These are phyloP conservation scores for Spisula subtruncata DNA, from an alignment of 2,888 invertebrate species.

Conservation along the genomic window DNA sequence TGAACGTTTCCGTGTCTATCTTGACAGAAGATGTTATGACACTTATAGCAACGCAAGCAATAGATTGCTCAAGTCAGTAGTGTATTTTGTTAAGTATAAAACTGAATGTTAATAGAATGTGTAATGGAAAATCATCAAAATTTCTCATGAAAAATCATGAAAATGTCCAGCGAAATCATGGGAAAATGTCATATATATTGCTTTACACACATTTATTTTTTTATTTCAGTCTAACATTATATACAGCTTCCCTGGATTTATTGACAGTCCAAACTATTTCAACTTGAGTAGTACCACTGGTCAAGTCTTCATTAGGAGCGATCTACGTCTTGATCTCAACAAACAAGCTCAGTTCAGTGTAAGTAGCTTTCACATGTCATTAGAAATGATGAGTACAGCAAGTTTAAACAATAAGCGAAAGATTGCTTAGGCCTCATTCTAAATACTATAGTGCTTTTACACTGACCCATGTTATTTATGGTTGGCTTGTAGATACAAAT, in stretches of 20 bases:
- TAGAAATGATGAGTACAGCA: no score
- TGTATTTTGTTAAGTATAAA: no score
- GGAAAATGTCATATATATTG: not conserved
- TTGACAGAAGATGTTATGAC: no score
- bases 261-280: constrained; percentile 81
- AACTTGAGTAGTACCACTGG: constrained; percentile 74
- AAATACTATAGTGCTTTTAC: no score
- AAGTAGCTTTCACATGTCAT: constrained; percentile 34
- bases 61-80: no score
- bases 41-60: no score
- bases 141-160: not conserved
- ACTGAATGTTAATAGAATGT: no score
- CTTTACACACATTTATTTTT: not conserved
- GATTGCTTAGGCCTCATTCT: no score
- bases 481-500: no score
- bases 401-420: no score
- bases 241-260: constrained; percentile 79
- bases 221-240: constrained; percentile 72
- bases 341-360: constrained; percentile 75
- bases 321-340: constrained; percentile 78
- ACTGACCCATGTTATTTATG: no score
- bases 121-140: not conserved
- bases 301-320: constrained; percentile 71
- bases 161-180: not conserved
- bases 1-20: no score